Evolutionary conservation across 2,888 invertebrate genomes (phyloP).

Genomic region (Tetanocera ferruginea): DNA sequence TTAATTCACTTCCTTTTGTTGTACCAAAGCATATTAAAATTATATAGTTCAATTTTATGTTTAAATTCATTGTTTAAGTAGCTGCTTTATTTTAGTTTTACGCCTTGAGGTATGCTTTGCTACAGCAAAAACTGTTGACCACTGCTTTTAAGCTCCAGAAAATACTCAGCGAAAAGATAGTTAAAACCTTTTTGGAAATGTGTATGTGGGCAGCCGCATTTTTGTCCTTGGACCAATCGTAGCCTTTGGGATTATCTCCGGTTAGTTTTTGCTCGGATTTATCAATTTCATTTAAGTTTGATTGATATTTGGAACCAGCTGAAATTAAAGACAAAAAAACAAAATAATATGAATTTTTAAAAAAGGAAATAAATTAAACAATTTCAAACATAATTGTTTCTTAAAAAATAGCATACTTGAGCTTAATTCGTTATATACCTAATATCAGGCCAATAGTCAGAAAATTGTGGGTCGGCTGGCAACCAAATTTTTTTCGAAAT

Average conservation of each 20-base stretch:
- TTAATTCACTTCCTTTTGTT: not conserved
- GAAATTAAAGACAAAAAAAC: conserved; percentile 46
- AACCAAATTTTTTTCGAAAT: too few relatives aligned
- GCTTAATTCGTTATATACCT: too few relatives aligned
- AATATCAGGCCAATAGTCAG: too few relatives aligned
- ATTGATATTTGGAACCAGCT: conserved; percentile 82
- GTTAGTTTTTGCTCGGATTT: conserved; percentile 82
- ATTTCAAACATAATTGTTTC: too few relatives aligned
- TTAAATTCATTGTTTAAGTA: conserved; percentile 2
- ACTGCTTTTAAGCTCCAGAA: not conserved
- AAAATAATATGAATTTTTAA: not conserved
- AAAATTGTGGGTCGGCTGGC: too few relatives aligned
- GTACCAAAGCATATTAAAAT: conserved; percentile 15
- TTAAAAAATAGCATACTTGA: too few relatives aligned
- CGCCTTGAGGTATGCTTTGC: conserved; percentile 34
- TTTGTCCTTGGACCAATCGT: conserved; percentile 67
- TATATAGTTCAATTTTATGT: not conserved
- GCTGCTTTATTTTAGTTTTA: conserved; percentile 27
- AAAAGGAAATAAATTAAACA: too few relatives aligned
- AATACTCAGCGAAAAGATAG: not conserved
- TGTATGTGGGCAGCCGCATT: conserved; percentile 46
- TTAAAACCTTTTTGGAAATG: not conserved
- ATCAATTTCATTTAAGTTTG: conserved; percentile 82
- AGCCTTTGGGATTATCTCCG: conserved; percentile 65
- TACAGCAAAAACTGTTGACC: conserved; percentile 2